A percentile compares a stretch with the other conserved stretches of the same genome.
These are phyloP conservation scores for Hydractinia symbiolongicarpus DNA, from an alignment of 30 jellyfish, hydroid and myxozoan genomes.

Conservation along the genomic window DNA sequence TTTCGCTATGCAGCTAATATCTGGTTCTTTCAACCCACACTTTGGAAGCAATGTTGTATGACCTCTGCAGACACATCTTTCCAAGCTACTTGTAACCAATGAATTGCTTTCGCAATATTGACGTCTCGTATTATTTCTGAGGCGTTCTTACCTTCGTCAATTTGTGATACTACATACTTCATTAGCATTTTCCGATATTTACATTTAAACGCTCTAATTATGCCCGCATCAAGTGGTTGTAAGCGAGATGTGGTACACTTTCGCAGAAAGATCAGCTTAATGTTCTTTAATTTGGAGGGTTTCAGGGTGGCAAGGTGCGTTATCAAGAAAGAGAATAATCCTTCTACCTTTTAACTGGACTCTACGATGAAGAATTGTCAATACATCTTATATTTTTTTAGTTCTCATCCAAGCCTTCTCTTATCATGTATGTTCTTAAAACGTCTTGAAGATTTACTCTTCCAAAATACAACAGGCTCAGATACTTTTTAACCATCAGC, in stretches of 20 bases:
- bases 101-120: not conserved
- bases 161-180: not conserved
- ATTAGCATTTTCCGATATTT: slow-evolving; percentile 14
- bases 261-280: slow-evolving; percentile 21
- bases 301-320: slow-evolving; percentile 3
- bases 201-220: slow-evolving; percentile 7
- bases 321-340: no score
- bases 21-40: not conserved
- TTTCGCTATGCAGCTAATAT: no score
- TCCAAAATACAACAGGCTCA: not conserved
- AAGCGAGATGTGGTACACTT: slow-evolving; percentile 31
- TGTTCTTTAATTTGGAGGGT: slow-evolving; percentile 21
- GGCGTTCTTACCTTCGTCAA: not conserved
- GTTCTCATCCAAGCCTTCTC: slow-evolving; percentile 45
- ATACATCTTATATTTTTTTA: no score
- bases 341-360: no score
- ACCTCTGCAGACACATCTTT: no score
- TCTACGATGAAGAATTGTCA: no score
- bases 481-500: no score
- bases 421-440: slow-evolving; percentile 17
- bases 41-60: no score
- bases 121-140: not conserved
- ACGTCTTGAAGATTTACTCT: slow-evolving; percentile 39
- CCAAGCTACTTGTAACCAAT: not conserved
- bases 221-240: not conserved